Conservation (phyloP, 2,888 invertebrate species). For the Tetragonisca angustula region DNA sequence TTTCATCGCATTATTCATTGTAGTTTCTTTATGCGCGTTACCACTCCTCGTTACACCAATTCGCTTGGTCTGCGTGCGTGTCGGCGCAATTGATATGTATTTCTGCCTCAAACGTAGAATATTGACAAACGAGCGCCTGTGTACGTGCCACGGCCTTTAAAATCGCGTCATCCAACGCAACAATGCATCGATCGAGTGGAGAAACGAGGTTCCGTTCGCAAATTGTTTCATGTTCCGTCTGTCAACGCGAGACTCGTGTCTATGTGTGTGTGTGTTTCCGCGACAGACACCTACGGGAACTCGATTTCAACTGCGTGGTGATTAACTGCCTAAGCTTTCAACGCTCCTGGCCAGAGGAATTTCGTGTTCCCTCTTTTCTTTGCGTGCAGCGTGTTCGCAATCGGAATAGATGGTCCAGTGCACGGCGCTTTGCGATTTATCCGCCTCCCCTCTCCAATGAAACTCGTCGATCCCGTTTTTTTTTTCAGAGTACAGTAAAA, state of each 20-base stretch:
- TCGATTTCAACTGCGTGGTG: constrained; percentile 27
- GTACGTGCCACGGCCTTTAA: constrained; percentile 8
- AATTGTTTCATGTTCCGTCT: constrained; percentile 41
- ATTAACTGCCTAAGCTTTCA: constrained; percentile 32
- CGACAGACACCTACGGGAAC: constrained; percentile 25
- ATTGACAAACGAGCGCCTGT: constrained; percentile 7
- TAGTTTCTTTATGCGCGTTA: background rate
- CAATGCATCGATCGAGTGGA: constrained; percentile 9
- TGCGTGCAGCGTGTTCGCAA: background rate
- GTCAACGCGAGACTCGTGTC: constrained; percentile 19
- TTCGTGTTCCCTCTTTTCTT: constrained; percentile 14
- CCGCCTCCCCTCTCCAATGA: no score
- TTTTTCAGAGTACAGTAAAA: no score
- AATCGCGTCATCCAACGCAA: constrained; percentile 11
- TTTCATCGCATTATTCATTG: background rate
- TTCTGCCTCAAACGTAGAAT: background rate
- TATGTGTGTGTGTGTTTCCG: background rate
- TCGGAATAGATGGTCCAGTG: background rate
- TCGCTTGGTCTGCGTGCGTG: background rate
- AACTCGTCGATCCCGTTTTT: background rate
- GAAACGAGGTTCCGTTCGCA: constrained; percentile 36
- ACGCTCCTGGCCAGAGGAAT: constrained; percentile 3
- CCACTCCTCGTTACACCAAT: background rate
- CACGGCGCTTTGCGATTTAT: background rate
- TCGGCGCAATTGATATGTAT: background rate